A percentile compares a stretch with the other conserved stretches of the same genome.
phyloP scores from a whole-genome alignment of 2,797 vertebrate species.

The Crypturellus tataupa region DNA sequence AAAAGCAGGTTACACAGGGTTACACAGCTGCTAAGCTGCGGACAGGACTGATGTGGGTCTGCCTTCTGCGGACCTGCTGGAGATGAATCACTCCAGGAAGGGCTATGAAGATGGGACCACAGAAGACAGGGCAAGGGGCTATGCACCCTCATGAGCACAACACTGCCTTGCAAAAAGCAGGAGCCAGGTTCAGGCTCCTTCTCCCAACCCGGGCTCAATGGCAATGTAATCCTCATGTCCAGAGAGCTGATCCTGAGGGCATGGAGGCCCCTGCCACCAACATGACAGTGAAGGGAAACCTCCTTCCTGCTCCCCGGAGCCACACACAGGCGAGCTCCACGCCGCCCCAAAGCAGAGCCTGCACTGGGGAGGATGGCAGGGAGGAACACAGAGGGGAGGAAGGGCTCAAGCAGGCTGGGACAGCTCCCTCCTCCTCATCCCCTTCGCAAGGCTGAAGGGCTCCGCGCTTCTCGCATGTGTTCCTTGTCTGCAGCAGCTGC shows the following conservation, averaged over 20 bases:
- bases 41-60: no score
- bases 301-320: no score
- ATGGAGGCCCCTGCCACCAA: not conserved
- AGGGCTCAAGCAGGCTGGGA: no score
- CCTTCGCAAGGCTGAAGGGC: not conserved
- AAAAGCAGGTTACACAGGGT: not conserved
- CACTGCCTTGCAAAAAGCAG: not conserved
- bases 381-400: no score
- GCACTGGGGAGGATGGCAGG: no score
- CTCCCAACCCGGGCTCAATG: no score
- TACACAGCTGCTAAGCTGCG: no score
- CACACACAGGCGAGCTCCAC: not conserved
- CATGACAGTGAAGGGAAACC: not conserved
- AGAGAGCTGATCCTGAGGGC: not conserved
- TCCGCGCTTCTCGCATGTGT: not conserved
- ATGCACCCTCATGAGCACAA: not conserved
- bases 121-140: not conserved
- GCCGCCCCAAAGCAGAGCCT: no score
- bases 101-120: not conserved
- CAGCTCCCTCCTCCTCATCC: not conserved
- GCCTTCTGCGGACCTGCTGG: not conserved
- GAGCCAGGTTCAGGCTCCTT: not conserved
- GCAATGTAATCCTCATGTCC: not conserved
- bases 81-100: not conserved
- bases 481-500: not conserved